Conservation (phyloP, 2,113 vertebrate species). For the Sapayoa aenigma region DNA sequence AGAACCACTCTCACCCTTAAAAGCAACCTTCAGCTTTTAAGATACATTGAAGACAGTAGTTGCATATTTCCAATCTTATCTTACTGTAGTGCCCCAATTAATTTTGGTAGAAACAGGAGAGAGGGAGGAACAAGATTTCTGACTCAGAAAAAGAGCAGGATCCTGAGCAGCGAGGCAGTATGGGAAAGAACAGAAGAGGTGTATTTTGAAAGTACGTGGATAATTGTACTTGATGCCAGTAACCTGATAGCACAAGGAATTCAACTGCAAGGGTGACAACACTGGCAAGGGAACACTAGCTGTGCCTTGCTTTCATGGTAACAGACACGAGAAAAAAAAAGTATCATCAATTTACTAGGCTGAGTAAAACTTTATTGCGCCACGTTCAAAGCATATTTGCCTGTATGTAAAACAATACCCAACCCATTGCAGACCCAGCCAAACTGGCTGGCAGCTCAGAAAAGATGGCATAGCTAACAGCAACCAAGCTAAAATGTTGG, state of each 20-base stretch:
- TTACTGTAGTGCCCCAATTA: neutral
- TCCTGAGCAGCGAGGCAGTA: neutral
- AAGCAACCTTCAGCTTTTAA: neutral
- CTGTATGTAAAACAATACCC: neutral
- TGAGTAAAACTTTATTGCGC: conserved; percentile 5
- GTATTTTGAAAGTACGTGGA: neutral
- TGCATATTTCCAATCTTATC: neutral
- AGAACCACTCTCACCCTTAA: neutral
- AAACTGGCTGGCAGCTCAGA: neutral
- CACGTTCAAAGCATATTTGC: conserved; percentile 15
- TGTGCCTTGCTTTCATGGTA: neutral
- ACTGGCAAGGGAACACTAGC: neutral
- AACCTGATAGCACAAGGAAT: neutral
- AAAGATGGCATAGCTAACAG: conserved; percentile 1
- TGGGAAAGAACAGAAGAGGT: neutral
- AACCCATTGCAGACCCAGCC: neutral
- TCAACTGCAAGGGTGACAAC: neutral
- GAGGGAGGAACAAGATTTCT: neutral
- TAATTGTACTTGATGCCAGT: neutral
- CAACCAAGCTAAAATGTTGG: neutral
- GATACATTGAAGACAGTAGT: neutral
- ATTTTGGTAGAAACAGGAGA: neutral
- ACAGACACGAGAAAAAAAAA: neutral
- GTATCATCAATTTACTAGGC: neutral
- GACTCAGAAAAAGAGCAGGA: neutral